Evolutionary conservation across 2,888 invertebrate genomes (phyloP).

Genomic region (Archips xylosteana): DNA sequence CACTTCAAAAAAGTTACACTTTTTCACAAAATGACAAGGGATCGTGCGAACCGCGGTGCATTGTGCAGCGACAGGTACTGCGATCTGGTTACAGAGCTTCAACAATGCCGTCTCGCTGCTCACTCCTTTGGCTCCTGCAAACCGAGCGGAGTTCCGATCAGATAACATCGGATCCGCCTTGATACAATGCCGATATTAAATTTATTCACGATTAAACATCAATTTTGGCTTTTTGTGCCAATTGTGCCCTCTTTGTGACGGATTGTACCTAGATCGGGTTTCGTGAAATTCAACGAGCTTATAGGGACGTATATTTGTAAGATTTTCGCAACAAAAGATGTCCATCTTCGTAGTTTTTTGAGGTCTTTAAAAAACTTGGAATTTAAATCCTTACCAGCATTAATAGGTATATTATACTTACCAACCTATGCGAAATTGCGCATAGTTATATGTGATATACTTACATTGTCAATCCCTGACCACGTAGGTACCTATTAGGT

Average conservation of each 20-base stretch:
- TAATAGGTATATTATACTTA: no score
- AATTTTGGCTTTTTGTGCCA: constrained; percentile 62
- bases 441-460: no score
- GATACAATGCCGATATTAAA: constrained; percentile 67
- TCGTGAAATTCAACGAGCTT: constrained; percentile 54
- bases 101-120: constrained; percentile 65
- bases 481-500: no score
- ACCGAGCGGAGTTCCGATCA: constrained; percentile 80
- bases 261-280: constrained; percentile 59
- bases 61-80: constrained; percentile 76
- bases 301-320: constrained; percentile 15
- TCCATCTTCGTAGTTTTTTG: neutral
- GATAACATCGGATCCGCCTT: constrained; percentile 76
- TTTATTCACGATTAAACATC: constrained; percentile 58
- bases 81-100: constrained; percentile 75
- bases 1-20: constrained; percentile 29
- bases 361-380: neutral
- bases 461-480: no score
- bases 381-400: no score
- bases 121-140: constrained; percentile 67
- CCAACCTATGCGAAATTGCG: no score
- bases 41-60: constrained; percentile 61
- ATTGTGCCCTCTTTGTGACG: constrained; percentile 59
- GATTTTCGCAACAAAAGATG: constrained; percentile 6
- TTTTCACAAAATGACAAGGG: constrained; percentile 36